These are phyloP conservation scores for Sycobia sp. DNA, from an alignment of 1,140 invertebrate species.

Conservation along the genomic window DNA sequence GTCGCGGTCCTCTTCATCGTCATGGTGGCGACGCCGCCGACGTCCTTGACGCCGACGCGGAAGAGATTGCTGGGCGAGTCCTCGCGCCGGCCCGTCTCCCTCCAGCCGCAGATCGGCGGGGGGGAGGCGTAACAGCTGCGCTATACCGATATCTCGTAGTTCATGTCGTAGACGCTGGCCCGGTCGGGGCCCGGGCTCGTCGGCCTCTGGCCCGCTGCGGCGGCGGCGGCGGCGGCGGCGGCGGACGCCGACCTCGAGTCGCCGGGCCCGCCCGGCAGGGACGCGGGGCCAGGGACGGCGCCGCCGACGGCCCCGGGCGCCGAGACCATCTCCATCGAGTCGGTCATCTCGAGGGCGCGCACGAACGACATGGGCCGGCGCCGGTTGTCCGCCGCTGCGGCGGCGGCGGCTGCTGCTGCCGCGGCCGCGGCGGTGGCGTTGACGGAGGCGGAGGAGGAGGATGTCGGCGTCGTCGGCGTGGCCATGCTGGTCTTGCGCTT, in stretches of 20 bases:
- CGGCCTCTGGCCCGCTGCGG: conserved; percentile 51
- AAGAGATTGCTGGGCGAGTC: conserved; percentile 38
- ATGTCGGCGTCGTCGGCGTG: conserved; percentile 58
- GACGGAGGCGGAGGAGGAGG: conserved; percentile 40
- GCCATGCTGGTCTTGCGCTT: conserved; percentile 64
- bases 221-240: conserved; percentile 36
- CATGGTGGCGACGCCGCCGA: background rate
- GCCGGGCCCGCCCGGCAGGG: conserved; percentile 80
- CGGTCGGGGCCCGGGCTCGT: conserved; percentile 78
- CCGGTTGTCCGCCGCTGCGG: conserved; percentile 48
- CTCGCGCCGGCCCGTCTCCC: conserved; percentile 45
- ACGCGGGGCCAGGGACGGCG: conserved; percentile 65
- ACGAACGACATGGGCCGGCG: conserved; percentile 90
- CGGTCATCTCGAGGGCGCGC: conserved; percentile 87
- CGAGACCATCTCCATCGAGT: conserved; percentile 76
- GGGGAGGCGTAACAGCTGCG: conserved; percentile 52
- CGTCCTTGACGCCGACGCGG: conserved; percentile 30
- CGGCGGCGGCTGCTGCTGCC: conserved; percentile 55
- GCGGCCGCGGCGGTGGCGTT: conserved; percentile 40
- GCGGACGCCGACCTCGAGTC: conserved; percentile 31
- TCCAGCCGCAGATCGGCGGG: conserved; percentile 48
- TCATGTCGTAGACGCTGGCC: conserved; percentile 91
- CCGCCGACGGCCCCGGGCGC: conserved; percentile 37
- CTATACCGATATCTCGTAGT: conserved; percentile 93
- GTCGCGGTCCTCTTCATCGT: background rate